These are phyloP conservation scores for Vanessa tameamea DNA, from an alignment of 1,140 invertebrate species.

Conservation along the genomic window DNA sequence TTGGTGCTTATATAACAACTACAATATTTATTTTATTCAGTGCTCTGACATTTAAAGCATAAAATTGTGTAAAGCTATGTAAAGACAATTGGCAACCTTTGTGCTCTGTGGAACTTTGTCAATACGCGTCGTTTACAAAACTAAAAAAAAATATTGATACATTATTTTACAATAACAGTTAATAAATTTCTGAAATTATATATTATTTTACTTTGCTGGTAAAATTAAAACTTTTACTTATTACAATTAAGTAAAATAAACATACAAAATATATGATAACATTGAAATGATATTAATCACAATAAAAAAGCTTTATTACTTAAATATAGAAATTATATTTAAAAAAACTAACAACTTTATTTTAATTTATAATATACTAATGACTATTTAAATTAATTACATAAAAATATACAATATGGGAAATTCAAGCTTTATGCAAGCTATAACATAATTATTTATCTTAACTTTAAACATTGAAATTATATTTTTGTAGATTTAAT, in stretches of 20 bases:
- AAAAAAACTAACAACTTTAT: not conserved
- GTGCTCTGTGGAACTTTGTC: too few relatives aligned
- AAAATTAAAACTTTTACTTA: too few relatives aligned
- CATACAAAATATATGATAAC: too few relatives aligned
- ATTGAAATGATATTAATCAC: not conserved
- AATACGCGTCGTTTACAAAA: not conserved
- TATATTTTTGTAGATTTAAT: too few relatives aligned
- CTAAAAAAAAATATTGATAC: too few relatives aligned
- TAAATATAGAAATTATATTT: not conserved
- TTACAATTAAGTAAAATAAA: too few relatives aligned
- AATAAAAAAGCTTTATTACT: not conserved
- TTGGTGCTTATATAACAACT: constrained; percentile 30
- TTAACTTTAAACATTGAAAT: not conserved
- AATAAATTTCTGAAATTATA: too few relatives aligned
- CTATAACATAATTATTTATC: not conserved
- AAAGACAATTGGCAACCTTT: not conserved
- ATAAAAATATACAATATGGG: not conserved
- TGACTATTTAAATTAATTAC: constrained; percentile 3
- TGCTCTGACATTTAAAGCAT: constrained; percentile 7
- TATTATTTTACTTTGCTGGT: too few relatives aligned
- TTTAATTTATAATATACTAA: not conserved
- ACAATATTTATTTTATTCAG: constrained; percentile 10
- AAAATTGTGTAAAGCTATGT: not conserved
- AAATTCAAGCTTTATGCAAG: not conserved
- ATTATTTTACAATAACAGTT: too few relatives aligned